Percentiles rank a stretch among this genome's conserved stretches.
phyloP scores from a whole-genome alignment of 2,113 vertebrate species.

The Pandion haliaetus region DNA sequence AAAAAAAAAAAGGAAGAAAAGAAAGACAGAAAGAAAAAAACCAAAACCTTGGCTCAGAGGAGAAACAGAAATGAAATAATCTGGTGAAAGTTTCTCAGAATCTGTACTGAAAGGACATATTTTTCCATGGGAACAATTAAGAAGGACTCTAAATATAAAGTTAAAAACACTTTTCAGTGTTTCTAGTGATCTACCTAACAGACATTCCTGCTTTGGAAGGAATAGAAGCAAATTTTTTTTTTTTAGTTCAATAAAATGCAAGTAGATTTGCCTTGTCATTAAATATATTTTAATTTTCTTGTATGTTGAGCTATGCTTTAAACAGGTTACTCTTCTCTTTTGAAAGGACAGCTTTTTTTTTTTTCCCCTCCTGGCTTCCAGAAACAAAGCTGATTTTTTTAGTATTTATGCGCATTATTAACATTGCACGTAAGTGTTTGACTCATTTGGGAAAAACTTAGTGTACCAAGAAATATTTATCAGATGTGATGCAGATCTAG shows the following conservation, averaged over 20 bases:
- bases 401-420: not conserved
- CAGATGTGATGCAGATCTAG: not conserved
- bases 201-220: not conserved
- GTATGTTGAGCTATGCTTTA: not conserved
- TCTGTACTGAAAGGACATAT: not conserved
- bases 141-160: not conserved
- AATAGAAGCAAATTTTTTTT: not conserved
- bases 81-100: not conserved
- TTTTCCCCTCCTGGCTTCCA: not conserved
- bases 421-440: not conserved
- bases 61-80: not conserved
- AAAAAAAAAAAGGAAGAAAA: not conserved
- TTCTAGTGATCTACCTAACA: not conserved
- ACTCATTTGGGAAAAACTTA: conserved; percentile 33
- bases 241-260: not conserved
- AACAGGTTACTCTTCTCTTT: not conserved
- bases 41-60: not conserved
- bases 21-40: not conserved
- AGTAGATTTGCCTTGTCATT: not conserved
- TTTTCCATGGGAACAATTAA: not conserved
- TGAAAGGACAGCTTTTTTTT: not conserved
- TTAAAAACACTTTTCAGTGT: not conserved
- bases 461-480: conserved; percentile 6
- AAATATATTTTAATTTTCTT: not conserved
- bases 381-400: not conserved